A percentile compares a stretch with the other conserved stretches of the same genome.
phyloP scores from a whole-genome alignment of 2,888 invertebrate genomes.

The Drosophila mulleri region DNA sequence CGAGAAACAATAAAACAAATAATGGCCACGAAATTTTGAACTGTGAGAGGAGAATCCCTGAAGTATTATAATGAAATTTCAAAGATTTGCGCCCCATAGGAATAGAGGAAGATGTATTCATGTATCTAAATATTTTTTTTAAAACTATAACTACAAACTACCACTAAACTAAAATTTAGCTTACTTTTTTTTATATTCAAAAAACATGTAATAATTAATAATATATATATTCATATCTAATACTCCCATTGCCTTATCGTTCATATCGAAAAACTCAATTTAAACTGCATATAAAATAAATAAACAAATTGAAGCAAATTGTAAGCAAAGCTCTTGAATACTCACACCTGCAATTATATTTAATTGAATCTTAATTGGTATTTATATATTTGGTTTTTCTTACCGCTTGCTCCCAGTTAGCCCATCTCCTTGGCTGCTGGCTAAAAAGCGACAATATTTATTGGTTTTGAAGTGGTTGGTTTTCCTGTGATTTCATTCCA shows the following conservation, averaged over 20 bases:
- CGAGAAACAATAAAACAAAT: constrained; percentile 7
- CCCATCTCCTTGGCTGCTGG: neutral
- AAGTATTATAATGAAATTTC: neutral
- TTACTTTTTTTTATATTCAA: too few species aligned
- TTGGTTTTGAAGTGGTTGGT: neutral
- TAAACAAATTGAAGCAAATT: neutral
- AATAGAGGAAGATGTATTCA: too few species aligned
- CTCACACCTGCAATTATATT: neutral
- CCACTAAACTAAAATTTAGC: too few species aligned
- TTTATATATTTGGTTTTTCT: neutral
- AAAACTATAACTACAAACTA: too few species aligned
- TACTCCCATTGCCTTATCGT: neutral
- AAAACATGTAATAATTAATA: too few species aligned
- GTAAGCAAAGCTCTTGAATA: neutral
- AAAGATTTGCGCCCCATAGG: neutral
- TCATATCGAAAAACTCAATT: neutral
- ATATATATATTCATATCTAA: too few species aligned
- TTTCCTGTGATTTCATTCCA: neutral
- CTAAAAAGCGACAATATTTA: constrained; percentile 3
- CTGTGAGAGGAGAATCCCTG: neutral
- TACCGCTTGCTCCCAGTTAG: neutral
- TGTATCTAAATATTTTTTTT: too few species aligned
- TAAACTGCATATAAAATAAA: neutral
- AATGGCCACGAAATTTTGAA: neutral
- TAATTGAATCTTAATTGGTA: neutral